Conservation (phyloP, 2,113 vertebrate genomes). For the Spea bombifrons region DNA sequence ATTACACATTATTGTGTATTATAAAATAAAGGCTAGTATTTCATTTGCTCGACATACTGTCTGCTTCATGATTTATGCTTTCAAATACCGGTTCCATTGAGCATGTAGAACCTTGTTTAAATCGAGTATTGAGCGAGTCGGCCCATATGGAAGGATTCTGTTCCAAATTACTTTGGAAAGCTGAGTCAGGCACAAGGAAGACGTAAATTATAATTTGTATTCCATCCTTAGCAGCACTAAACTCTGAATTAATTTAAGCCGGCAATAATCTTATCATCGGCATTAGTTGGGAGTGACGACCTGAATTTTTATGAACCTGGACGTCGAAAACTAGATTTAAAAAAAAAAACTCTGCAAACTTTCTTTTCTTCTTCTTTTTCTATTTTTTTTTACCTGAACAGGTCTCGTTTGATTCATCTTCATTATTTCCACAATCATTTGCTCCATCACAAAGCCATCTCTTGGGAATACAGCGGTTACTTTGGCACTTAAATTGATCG, state of each 20-base stretch:
- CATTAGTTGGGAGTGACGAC: conserved; percentile 27
- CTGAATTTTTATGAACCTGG: conserved; percentile 18
- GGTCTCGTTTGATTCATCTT: conserved; percentile 90
- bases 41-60: background rate
- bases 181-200: conserved; percentile 46
- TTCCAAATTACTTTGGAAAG: conserved; percentile 54
- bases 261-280: conserved; percentile 47
- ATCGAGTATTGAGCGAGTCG: no score
- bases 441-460: conserved; percentile 95
- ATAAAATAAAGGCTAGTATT: background rate
- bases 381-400: conserved; percentile 79
- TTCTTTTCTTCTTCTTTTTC: background rate
- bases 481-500: conserved; percentile 93
- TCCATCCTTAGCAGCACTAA: conserved; percentile 30
- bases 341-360: background rate
- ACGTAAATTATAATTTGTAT: conserved; percentile 53
- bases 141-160: conserved; percentile 47
- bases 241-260: conserved; percentile 48
- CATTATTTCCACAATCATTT: conserved; percentile 87
- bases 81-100: background rate
- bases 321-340: conserved; percentile 2
- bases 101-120: background rate
- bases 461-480: conserved; percentile 95
- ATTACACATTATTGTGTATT: background rate
- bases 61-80: no score